A percentile compares a stretch with the other conserved stretches of the same genome.
Evolutionary conservation across 2,113 vertebrate species (phyloP).

Genomic region (Vulpes vulpes): DNA sequence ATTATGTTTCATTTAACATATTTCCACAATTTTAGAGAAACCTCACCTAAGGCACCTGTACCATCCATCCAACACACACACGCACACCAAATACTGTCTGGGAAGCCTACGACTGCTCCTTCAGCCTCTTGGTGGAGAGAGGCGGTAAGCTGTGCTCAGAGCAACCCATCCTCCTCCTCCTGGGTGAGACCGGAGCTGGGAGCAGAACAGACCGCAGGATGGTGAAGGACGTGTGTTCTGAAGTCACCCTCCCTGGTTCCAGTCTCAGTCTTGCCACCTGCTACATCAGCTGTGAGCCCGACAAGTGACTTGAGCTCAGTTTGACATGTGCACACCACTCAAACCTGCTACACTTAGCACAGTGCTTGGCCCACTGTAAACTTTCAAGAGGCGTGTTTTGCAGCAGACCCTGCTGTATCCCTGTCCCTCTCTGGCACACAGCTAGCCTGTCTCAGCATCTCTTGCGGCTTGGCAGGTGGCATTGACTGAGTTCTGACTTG

Average conservation of each 20-base stretch:
- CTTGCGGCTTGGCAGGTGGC: not conserved
- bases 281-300: not conserved
- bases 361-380: fast-evolving
- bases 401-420: not conserved
- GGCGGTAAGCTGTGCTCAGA: not conserved
- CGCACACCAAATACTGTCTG: fast-evolving
- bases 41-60: not conserved
- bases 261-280: not conserved
- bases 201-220: fast-evolving
- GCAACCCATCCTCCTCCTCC: too few relatives aligned
- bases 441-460: not conserved
- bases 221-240: not conserved
- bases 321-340: not conserved
- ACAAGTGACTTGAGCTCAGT: not conserved
- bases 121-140: not conserved
- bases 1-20: not conserved
- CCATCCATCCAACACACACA: fast-evolving
- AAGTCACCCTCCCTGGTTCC: too few relatives aligned
- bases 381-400: not conserved
- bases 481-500: not conserved
- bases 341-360: not conserved
- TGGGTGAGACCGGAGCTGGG: fast-evolving
- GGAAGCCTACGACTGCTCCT: not conserved
- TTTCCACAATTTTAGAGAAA: not conserved
- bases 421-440: not conserved